Conservation (phyloP, 1,140 invertebrate species). For the Apis cerana region DNA sequence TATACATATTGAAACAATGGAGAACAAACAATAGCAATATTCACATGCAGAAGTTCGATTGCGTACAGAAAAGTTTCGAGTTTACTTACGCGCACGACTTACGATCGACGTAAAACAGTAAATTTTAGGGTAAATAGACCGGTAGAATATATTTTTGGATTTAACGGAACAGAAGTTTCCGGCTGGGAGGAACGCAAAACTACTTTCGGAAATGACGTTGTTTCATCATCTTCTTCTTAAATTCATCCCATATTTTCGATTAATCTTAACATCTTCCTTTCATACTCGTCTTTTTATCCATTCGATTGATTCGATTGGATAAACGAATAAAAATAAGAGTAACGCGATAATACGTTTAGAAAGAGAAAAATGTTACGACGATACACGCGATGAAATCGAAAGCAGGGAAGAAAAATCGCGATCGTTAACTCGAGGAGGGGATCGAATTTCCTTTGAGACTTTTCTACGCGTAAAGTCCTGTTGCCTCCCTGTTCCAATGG, state of each 20-base stretch:
- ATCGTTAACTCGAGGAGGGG: background rate
- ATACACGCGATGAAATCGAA: background rate
- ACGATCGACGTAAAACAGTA: constrained; percentile 31
- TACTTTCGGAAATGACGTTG: constrained; percentile 30
- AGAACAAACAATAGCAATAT: constrained; percentile 23
- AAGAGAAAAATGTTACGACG: too few species aligned
- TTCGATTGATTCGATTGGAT: background rate
- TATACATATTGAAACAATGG: constrained; percentile 10
- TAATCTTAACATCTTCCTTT: too few species aligned
- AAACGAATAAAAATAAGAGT: too few species aligned
- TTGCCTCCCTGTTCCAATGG: background rate
- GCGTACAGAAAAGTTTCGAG: background rate
- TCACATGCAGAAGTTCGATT: background rate
- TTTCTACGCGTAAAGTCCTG: background rate
- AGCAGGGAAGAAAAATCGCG: background rate
- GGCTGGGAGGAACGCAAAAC: background rate
- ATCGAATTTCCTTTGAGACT: background rate
- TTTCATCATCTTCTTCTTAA: background rate
- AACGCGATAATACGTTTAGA: background rate
- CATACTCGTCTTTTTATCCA: background rate
- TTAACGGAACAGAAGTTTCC: constrained; percentile 22
- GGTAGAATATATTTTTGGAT: constrained; percentile 29
- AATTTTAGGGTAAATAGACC: constrained; percentile 36
- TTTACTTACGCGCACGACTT: constrained; percentile 16
- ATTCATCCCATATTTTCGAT: background rate